A percentile compares a stretch with the other conserved stretches of the same genome.
Evolutionary conservation across 2,888 invertebrate genomes (phyloP).

Genomic region (Athetis lepigone): DNA sequence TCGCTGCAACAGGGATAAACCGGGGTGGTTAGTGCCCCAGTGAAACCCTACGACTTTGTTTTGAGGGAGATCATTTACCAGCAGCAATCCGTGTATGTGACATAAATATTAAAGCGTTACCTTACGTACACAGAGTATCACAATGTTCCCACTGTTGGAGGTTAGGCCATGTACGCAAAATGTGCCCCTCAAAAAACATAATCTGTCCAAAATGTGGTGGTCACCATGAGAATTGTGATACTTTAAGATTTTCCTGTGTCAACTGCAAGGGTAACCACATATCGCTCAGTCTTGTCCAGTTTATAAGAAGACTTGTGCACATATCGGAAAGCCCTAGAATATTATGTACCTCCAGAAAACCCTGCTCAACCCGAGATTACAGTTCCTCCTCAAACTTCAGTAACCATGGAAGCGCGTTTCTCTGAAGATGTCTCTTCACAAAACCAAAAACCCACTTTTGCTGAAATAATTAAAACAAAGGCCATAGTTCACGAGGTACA

Average conservation of each 20-base stretch:
- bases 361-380: not conserved
- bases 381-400: not conserved
- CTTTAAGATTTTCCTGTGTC: no score
- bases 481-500: not conserved
- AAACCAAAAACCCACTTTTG: not conserved
- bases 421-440: not conserved
- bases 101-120: not conserved
- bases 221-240: not conserved
- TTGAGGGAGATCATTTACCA: no score
- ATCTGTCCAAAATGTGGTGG: conserved; percentile 12
- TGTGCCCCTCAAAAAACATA: not conserved
- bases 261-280: conserved; percentile 2
- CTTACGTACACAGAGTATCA: conserved; percentile 6
- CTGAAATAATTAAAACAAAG: not conserved
- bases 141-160: conserved; percentile 20
- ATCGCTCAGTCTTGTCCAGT: conserved; percentile 1
- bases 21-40: no score
- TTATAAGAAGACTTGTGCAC: conserved; percentile 7
- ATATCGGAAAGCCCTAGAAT: conserved; percentile 12
- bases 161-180: conserved; percentile 2
- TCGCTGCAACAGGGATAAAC: conserved; percentile 5
- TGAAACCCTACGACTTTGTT: no score
- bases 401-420: not conserved
- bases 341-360: conserved; percentile 5
- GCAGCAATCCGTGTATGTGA: conserved; percentile 4